phyloP scores from a whole-genome alignment of 2,888 invertebrate genomes.

The Melitaea athalia region DNA sequence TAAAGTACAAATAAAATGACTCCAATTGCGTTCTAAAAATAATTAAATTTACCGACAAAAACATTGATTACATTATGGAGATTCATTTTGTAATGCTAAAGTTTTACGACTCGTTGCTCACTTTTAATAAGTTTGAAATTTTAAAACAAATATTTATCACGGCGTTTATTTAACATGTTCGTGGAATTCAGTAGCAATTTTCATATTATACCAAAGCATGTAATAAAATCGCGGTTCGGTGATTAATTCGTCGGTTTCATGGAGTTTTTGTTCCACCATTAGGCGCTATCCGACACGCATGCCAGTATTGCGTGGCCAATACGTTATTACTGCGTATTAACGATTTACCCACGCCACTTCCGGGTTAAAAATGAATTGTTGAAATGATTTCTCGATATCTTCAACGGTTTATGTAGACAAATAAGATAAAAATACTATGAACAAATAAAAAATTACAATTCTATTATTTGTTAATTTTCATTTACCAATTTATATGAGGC shows the following conservation, averaged over 20 bases:
- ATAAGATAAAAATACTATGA: too few species aligned
- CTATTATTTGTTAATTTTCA: too few species aligned
- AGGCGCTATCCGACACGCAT: constrained; percentile 58
- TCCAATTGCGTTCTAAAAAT: background rate
- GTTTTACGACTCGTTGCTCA: background rate
- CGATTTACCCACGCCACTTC: constrained; percentile 60
- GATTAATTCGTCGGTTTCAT: constrained; percentile 76
- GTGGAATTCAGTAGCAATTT: constrained; percentile 44
- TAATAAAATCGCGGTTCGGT: constrained; percentile 58
- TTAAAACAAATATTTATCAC: background rate
- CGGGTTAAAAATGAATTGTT: constrained; percentile 67
- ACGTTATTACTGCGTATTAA: constrained; percentile 57
- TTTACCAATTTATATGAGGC: too few species aligned
- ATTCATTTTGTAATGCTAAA: background rate
- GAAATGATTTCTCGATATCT: constrained; percentile 47
- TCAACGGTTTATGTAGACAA: background rate
- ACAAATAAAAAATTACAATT: too few species aligned
- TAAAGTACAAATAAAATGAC: background rate
- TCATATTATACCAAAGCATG: constrained; percentile 55
- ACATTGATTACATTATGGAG: background rate
- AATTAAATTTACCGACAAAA: background rate
- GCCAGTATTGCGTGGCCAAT: constrained; percentile 65
- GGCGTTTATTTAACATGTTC: background rate
- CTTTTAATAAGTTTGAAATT: background rate
- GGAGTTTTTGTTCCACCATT: constrained; percentile 77